These are phyloP conservation scores for Sus cebifrons DNA, from an alignment of 2,797 vertebrate species.

Conservation along the genomic window DNA sequence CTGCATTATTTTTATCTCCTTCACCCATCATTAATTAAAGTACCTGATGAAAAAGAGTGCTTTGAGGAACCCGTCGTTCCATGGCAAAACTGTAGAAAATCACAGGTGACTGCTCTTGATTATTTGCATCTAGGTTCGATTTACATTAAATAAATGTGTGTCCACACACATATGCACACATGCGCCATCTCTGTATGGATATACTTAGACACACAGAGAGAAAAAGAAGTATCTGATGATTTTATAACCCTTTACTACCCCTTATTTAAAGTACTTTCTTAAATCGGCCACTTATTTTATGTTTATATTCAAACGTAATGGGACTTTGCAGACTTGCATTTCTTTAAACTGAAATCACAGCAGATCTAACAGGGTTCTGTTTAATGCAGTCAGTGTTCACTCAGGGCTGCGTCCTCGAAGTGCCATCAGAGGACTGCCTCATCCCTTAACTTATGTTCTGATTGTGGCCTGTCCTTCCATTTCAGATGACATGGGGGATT, in stretches of 20 bases:
- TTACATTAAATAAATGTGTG: constrained; percentile 48
- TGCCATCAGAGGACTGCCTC: constrained; percentile 27
- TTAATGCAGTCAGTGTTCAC: neutral
- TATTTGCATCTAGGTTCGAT: constrained; percentile 12
- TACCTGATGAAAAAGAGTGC: constrained; percentile 29
- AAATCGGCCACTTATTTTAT: constrained; percentile 56
- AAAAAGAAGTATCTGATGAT: neutral
- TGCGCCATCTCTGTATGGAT: neutral
- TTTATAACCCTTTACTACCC: constrained; percentile 14
- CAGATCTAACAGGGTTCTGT: constrained; percentile 40
- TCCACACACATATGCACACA: neutral
- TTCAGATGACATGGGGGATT: constrained; percentile 46
- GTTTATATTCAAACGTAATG: constrained; percentile 51
- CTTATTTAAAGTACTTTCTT: constrained; percentile 55
- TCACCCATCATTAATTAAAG: constrained; percentile 57
- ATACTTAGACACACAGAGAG: neutral
- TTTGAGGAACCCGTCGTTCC: constrained; percentile 49
- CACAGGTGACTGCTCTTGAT: neutral
- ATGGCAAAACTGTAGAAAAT: constrained; percentile 67
- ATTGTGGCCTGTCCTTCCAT: constrained; percentile 38
- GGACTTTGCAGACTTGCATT: neutral
- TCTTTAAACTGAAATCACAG: constrained; percentile 56
- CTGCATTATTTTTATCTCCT: constrained; percentile 40
- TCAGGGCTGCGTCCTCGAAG: constrained; percentile 38
- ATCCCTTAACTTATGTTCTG: neutral